Evolutionary conservation across 1,140 invertebrate species (phyloP).

Genomic region (Dreissena rostriformis): DNA sequence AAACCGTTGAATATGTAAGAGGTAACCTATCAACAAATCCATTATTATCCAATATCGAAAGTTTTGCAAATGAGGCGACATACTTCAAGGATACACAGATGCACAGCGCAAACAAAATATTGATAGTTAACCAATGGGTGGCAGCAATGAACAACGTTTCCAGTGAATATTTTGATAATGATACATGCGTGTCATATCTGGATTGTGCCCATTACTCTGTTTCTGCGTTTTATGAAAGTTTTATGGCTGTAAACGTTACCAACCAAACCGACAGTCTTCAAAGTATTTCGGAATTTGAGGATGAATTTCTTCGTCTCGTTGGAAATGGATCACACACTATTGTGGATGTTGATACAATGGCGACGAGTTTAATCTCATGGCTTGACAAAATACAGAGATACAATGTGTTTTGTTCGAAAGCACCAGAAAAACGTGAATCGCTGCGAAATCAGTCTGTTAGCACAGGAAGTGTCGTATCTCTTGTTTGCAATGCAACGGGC

Average conservation of each 20-base stretch:
- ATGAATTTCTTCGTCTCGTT: conserved; percentile 5
- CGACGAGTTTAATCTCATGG: not conserved
- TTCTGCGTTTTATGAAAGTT: conserved; percentile 12
- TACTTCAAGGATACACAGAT: not conserved
- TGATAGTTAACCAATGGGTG: conserved; percentile 29
- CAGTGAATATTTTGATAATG: conserved; percentile 12
- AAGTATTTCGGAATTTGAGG: conserved; percentile 23
- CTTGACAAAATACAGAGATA: not conserved
- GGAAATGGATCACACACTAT: conserved; percentile 17
- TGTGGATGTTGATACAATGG: not conserved
- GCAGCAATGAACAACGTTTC: conserved; percentile 26
- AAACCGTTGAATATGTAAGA: not conserved
- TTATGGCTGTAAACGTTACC: conserved; percentile 7
- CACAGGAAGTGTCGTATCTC: not conserved
- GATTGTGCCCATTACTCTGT: conserved; percentile 33
- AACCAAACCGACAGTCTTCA: conserved; percentile 14
- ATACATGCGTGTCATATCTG: conserved; percentile 17
- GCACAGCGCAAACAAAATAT: conserved; percentile 5
- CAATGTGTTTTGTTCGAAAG: conserved; percentile 30
- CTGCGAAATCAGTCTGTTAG: not conserved
- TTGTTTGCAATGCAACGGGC: conserved; percentile 19
- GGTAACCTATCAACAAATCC: conserved; percentile 1
- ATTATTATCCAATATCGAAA: not conserved
- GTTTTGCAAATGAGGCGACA: not conserved
- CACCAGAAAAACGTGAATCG: not conserved